Conservation (phyloP, 2,888 invertebrate species). For the Stegana nigrithorax region DNA sequence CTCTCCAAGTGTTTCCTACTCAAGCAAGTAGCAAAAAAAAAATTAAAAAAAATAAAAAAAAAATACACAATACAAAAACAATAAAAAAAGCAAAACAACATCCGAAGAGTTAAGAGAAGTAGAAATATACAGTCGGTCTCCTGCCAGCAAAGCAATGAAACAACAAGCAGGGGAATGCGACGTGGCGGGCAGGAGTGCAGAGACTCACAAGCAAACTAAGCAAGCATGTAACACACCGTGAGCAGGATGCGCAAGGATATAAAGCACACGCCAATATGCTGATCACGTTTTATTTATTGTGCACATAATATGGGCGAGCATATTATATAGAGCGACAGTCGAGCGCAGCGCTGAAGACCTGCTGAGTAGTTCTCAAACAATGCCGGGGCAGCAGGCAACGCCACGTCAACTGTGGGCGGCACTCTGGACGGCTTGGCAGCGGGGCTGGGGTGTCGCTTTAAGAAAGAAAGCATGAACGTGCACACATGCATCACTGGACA, state of each 20-base stretch:
- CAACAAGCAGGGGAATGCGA: too few relatives aligned
- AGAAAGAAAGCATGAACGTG: slow-evolving; percentile 23
- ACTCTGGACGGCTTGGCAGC: too few relatives aligned
- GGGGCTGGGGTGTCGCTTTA: not conserved
- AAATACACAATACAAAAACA: not conserved
- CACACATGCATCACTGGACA: slow-evolving; percentile 56
- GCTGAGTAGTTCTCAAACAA: slow-evolving; percentile 30
- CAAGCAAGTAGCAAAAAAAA: slow-evolving; percentile 12
- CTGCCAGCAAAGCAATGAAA: too few relatives aligned
- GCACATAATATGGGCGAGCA: slow-evolving; percentile 65
- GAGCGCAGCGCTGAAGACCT: not conserved
- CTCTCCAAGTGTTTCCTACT: slow-evolving; percentile 40
- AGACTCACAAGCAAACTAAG: too few relatives aligned
- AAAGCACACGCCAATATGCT: slow-evolving; percentile 58
- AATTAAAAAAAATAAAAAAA: not conserved
- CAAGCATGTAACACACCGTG: too few relatives aligned
- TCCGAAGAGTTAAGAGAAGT: too few relatives aligned
- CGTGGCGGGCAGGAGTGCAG: not conserved
- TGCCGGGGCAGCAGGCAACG: not conserved
- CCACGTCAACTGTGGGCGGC: too few relatives aligned
- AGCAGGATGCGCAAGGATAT: slow-evolving; percentile 34
- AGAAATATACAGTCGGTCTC: too few relatives aligned
- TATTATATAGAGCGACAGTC: slow-evolving; percentile 7
- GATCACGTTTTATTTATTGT: slow-evolving; percentile 68
- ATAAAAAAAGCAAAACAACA: not conserved